Evolutionary conservation across 2,888 invertebrate genomes (phyloP).

Genomic region (Malacosoma neustria): DNA sequence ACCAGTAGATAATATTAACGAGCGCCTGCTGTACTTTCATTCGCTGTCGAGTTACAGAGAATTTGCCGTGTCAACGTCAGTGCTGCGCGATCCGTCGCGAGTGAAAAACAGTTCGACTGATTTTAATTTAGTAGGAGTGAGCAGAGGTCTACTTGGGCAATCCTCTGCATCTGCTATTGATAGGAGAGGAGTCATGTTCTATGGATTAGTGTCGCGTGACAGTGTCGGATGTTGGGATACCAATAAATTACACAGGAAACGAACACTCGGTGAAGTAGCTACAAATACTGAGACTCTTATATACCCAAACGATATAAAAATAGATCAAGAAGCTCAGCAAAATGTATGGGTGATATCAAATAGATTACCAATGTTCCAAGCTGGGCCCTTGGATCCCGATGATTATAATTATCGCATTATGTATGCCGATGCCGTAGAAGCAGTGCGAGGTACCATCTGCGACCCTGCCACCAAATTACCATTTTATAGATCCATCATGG

Average conservation of each 20-base stretch:
- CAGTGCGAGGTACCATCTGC: constrained; percentile 80
- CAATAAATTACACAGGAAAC: constrained; percentile 77
- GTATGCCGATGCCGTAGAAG: constrained; percentile 77
- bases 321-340: constrained; percentile 80
- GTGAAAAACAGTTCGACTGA: constrained; percentile 42
- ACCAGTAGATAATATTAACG: constrained; percentile 62
- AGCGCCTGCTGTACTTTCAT: constrained; percentile 84
- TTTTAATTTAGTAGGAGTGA: constrained; percentile 53
- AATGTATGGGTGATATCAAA: constrained; percentile 87
- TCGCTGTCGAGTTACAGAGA: constrained; percentile 88
- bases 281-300: constrained; percentile 77
- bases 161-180: constrained; percentile 84
- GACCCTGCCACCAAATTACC: constrained; percentile 65
- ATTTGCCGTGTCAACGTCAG: constrained; percentile 80
- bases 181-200: constrained; percentile 83
- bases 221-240: constrained; percentile 88
- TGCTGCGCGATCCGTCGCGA: constrained; percentile 74
- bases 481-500: constrained; percentile 6
- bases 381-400: constrained; percentile 74
- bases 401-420: constrained; percentile 85
- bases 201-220: constrained; percentile 84
- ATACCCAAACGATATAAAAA: constrained; percentile 87
- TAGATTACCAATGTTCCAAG: constrained; percentile 82
- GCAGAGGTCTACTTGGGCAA: constrained; percentile 78
- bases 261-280: constrained; percentile 78